phyloP scores from a whole-genome alignment of 2,888 invertebrate species.

The Linnaemya tessellans region DNA sequence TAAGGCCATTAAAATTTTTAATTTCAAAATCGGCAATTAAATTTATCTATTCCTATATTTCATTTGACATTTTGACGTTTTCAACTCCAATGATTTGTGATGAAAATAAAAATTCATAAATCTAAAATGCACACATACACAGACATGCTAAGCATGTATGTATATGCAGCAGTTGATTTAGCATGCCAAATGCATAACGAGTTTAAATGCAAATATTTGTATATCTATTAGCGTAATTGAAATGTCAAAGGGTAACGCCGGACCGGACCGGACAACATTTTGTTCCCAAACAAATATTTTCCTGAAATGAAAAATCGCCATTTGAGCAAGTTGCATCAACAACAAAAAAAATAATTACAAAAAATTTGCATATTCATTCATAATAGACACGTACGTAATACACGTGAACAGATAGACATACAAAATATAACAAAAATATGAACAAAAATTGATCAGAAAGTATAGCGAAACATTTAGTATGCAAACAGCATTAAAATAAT shows the following conservation, averaged over 20 bases:
- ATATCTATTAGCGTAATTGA: slow-evolving; percentile 54
- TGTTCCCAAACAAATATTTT: slow-evolving; percentile 36
- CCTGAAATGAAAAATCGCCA: slow-evolving; percentile 28
- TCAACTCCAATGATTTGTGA: neutral
- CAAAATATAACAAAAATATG: slow-evolving; percentile 20
- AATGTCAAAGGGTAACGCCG: slow-evolving; percentile 52
- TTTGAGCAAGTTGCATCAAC: slow-evolving; percentile 1
- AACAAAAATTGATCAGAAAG: slow-evolving; percentile 46
- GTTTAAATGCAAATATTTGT: slow-evolving; percentile 47
- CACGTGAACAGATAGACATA: neutral
- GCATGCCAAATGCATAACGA: slow-evolving; percentile 7
- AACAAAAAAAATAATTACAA: slow-evolving; percentile 28
- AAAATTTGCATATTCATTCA: slow-evolving; percentile 50
- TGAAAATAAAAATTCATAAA: neutral
- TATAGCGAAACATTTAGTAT: slow-evolving; percentile 64
- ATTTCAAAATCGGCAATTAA: neutral
- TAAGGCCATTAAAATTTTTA: too few species aligned
- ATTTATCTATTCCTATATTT: neutral
- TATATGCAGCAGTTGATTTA: neutral
- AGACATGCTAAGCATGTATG: too few species aligned
- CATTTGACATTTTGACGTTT: neutral
- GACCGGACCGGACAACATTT: slow-evolving; percentile 22
- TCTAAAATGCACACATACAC: neutral
- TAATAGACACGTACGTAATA: neutral
- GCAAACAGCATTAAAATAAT: slow-evolving; percentile 72